Conservation (phyloP, 1,140 invertebrate species). For the Zaprionus inermis region DNA sequence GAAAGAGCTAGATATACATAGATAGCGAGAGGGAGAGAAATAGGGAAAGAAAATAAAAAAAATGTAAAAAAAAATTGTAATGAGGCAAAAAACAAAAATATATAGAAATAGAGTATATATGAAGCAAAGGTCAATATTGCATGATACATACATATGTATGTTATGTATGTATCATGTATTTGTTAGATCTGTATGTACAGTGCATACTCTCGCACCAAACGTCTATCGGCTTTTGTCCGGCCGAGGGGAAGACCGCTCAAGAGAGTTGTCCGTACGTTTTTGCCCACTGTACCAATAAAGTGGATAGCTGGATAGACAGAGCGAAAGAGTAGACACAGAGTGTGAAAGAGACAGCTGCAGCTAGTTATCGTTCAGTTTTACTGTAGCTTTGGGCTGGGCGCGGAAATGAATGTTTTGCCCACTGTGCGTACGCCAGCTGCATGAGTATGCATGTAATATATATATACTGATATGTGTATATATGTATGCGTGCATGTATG, state of each 20-base stretch:
- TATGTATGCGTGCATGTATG: conserved; percentile 3
- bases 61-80: neutral
- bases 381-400: conserved; percentile 51
- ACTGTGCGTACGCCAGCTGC: conserved; percentile 1
- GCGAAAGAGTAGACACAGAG: too few relatives aligned
- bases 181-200: too few relatives aligned
- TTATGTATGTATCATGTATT: too few relatives aligned
- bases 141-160: neutral
- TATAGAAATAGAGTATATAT: neutral
- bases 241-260: neutral
- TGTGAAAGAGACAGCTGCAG: conserved; percentile 11
- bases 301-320: neutral
- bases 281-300: too few relatives aligned
- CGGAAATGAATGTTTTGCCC: conserved; percentile 52
- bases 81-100: neutral
- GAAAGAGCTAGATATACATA: neutral
- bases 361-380: too few relatives aligned
- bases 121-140: too few relatives aligned
- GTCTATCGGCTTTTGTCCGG: neutral
- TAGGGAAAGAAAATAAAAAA: neutral
- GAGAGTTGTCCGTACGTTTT: neutral
- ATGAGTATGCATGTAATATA: conserved; percentile 11
- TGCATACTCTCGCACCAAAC: neutral
- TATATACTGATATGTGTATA: conserved; percentile 1
- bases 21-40: neutral